A percentile compares a stretch with the other conserved stretches of the same genome.
These are phyloP conservation scores for Dilophus febrilis DNA, from an alignment of 2,888 invertebrate genomes.

Conservation along the genomic window DNA sequence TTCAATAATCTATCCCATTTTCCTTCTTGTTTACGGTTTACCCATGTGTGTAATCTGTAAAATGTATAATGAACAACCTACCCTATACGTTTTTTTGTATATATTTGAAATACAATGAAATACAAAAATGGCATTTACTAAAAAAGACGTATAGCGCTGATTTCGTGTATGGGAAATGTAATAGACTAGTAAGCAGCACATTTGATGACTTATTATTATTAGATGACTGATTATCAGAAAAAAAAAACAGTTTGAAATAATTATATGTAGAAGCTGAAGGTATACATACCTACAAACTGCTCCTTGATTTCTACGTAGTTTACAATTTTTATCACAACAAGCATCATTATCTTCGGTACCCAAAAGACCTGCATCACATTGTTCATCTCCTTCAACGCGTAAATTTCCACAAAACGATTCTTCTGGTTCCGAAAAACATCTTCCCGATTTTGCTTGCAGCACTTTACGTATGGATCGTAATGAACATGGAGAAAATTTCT, in stretches of 20 bases:
- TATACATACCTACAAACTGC: constrained; percentile 64
- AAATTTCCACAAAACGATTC: constrained; percentile 94
- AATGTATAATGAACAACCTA: too few species aligned
- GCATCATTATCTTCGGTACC: constrained; percentile 86
- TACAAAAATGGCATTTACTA: too few species aligned
- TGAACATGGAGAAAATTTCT: constrained; percentile 93
- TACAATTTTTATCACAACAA: constrained; percentile 88
- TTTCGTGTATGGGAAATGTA: too few species aligned
- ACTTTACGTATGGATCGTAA: constrained; percentile 84
- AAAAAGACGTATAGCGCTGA: too few species aligned
- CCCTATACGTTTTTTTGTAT: too few species aligned
- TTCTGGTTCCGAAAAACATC: constrained; percentile 85
- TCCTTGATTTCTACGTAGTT: constrained; percentile 61
- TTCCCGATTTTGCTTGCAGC: constrained; percentile 75
- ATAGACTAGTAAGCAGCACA: too few species aligned
- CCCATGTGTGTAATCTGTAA: too few species aligned
- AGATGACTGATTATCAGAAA: too few species aligned
- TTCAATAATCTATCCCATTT: too few species aligned
- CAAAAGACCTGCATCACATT: constrained; percentile 87
- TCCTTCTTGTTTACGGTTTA: too few species aligned
- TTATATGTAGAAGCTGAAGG: not conserved
- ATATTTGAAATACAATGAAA: too few species aligned
- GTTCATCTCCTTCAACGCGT: constrained; percentile 87
- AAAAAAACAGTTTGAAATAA: not conserved
- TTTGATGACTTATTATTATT: too few species aligned